Base-by-base conservation (phyloP, 2,797 vertebrate genomes). In the Mareca strepera region DNA sequence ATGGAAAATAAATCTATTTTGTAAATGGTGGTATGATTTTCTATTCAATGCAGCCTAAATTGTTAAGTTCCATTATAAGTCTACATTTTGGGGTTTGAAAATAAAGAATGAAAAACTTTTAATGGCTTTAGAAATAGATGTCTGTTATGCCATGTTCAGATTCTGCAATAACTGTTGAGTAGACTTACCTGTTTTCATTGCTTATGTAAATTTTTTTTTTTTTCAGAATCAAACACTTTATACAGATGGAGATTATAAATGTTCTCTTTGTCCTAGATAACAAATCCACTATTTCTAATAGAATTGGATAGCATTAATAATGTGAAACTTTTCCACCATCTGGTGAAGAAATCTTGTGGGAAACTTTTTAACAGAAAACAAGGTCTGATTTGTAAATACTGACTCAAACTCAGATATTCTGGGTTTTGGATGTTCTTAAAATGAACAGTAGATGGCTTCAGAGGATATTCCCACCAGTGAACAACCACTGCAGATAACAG, bases 271-370 rank as follows among this genome's bases (percentile, higher is more conserved):
- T 94, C 94, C 96, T 95, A 97, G 91, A 96, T 97, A 97, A 75
- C 93, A 97, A 97, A 92, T 69, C 39, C 67, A 91, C 7, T 62
- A 91, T 96, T 95, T 96, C 88, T 97, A 97, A 96, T 94, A 97
- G 92, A 96, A 91, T 87, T 94, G 77, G 94, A 96, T 96, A 74
- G 86, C 93, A 96, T 97, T 97, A 98, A 97, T 97, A 97, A 97
- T 97, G 93, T 75, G 93, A 64, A 92, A 58, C 3, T 89, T 96
- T 97, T 93, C 93, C 29, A 96, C 97, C 95, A 96, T 97, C 96
- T 98, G 97, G 75, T 90, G 92, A 96, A 88, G 77, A 93, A 95
- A 35, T 93, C 74, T 96, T 96, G 86, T 80, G 91, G 91, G 79
- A 94, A 94, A 90, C 53, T 90, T 95, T 95, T 94, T 50, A 86